phyloP scores from a whole-genome alignment of 2,113 vertebrate genomes.

The Paratilapia polleni region DNA sequence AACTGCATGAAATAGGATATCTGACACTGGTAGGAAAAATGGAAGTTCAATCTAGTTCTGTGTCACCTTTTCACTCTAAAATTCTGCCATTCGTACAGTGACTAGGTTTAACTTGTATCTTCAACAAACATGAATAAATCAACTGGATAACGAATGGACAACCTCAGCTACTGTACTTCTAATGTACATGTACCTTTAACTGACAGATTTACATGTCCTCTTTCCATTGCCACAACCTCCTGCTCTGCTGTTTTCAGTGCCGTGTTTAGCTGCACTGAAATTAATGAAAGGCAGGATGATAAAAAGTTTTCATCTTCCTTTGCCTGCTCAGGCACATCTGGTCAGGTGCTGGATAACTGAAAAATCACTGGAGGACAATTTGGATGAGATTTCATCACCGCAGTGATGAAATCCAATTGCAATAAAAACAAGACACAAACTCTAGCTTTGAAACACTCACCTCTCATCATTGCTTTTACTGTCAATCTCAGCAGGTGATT shows the following conservation, averaged over 20 bases:
- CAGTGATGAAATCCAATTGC: constrained; percentile 64
- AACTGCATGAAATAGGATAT: not conserved
- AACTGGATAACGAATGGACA: not conserved
- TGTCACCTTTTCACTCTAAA: not conserved
- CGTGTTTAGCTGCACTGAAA: not conserved
- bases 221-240: not conserved
- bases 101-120: not conserved
- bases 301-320: constrained; percentile 40
- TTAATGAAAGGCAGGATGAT: constrained; percentile 35
- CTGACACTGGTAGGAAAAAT: not conserved
- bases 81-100: not conserved
- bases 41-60: not conserved
- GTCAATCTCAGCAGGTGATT: constrained; percentile 26
- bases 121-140: no score
- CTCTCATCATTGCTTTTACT: constrained; percentile 17
- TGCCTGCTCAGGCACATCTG: constrained; percentile 45
- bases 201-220: not conserved
- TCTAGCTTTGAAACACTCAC: constrained; percentile 25
- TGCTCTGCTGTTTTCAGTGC: not conserved
- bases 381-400: constrained; percentile 53
- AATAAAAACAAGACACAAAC: constrained; percentile 57
- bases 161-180: not conserved
- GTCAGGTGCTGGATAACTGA: constrained; percentile 43
- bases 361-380: constrained; percentile 55
- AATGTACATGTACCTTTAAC: not conserved